Percentiles rank a stretch among this genome's conserved stretches.
phyloP scores from a whole-genome alignment of 1,140 invertebrate genomes.

The Drusus annulatus region DNA sequence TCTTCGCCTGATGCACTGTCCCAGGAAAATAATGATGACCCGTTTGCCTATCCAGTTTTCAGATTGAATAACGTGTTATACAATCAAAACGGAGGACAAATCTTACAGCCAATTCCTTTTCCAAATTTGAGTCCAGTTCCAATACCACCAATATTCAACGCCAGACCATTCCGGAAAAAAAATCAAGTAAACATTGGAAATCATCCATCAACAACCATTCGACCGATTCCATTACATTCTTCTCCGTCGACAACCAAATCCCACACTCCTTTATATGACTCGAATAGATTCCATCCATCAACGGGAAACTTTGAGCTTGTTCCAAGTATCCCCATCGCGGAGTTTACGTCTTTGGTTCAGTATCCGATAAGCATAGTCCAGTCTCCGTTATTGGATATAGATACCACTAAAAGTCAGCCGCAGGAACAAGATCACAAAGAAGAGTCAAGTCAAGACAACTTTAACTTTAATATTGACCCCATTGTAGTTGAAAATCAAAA shows the following conservation, averaged over 20 bases:
- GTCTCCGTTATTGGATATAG: constrained; percentile 76
- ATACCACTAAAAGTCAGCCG: constrained; percentile 62
- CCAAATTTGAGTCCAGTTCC: constrained; percentile 71
- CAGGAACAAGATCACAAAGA: constrained; percentile 43
- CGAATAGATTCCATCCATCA: background rate
- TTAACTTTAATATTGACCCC: constrained; percentile 48
- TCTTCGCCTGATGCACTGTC: constrained; percentile 8
- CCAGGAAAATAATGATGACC: constrained; percentile 41
- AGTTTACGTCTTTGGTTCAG: constrained; percentile 77
- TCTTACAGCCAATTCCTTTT: constrained; percentile 70
- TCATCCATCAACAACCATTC: background rate
- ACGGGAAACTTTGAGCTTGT: constrained; percentile 53
- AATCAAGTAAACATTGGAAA: background rate
- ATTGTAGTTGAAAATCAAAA: constrained; percentile 52
- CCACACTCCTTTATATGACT: background rate
- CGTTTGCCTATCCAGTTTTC: constrained; percentile 40
- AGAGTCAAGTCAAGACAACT: constrained; percentile 38
- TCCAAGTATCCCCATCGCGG: constrained; percentile 75
- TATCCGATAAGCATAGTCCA: constrained; percentile 76
- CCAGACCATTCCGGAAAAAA: constrained; percentile 69
- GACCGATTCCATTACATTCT: constrained; percentile 1
- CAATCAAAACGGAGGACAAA: constrained; percentile 63
- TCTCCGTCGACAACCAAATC: constrained; percentile 8
- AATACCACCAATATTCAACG: constrained; percentile 73
- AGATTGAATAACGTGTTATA: constrained; percentile 12